Conservation (phyloP, 2,113 vertebrate species). For the Pangasianodon gigas region DNA sequence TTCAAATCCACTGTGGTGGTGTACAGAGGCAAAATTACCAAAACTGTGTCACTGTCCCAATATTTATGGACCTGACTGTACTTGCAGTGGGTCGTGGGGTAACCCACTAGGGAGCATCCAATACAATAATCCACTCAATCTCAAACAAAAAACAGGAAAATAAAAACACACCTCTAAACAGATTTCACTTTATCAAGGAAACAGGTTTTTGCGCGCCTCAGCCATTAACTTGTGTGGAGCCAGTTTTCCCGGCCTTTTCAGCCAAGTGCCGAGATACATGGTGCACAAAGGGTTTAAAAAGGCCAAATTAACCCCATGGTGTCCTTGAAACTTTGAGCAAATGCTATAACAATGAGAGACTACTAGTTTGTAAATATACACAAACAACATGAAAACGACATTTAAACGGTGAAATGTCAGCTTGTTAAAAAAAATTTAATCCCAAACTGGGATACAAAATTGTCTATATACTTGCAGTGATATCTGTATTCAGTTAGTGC, state of each 20-base stretch:
- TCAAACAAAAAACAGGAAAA: not conserved
- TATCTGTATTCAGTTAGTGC: constrained; percentile 42
- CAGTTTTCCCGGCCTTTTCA: not conserved
- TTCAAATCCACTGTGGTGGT: no score
- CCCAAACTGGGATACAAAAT: not conserved
- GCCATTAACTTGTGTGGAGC: not conserved
- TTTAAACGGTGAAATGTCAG: not conserved
- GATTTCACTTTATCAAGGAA: not conserved
- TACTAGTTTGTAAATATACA: not conserved
- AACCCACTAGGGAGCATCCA: not conserved
- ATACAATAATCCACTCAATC: not conserved
- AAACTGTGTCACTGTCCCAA: no score
- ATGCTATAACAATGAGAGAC: not conserved
- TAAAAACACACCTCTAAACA: not conserved
- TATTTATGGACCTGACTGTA: no score
- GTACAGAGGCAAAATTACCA: no score
- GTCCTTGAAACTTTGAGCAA: not conserved
- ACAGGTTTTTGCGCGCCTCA: not conserved
- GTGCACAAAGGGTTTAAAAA: not conserved
- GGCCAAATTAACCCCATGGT: not conserved
- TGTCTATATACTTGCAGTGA: not conserved
- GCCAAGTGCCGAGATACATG: not conserved
- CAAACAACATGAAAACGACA: not conserved
- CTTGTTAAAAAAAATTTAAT: not conserved
- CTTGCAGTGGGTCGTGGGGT: not conserved